Evolutionary conservation across 2,113 vertebrate genomes (phyloP), one percentile per base, ranked within the genome.

Genomic region (Manacus vitellinus): DNA sequence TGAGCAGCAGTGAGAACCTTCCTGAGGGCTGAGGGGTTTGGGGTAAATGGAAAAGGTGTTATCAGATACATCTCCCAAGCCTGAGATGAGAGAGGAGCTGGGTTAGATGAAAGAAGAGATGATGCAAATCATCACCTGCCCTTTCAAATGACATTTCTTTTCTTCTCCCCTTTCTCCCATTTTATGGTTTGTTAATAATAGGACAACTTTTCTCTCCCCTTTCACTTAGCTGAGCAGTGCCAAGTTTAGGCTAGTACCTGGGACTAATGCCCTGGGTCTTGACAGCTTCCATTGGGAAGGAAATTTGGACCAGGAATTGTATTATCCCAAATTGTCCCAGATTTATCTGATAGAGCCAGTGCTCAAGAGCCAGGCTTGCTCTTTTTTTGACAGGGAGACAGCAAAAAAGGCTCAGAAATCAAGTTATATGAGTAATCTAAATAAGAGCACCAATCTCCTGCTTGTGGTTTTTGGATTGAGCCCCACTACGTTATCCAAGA

Each of bases 381-480:
- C 35, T 76, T 89, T 81, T 68, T 63, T 84, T 93, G 85, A 88
- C 72, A 86, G 35, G 6, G 22, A 93, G 30, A 51, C 47, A 94
- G 72, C 17, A 51, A 86, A 95, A 95, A 70, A 1, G 13, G 44
- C 85, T 87, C 5, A 4, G 43, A 89, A 71, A 75, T 81, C 20
- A 62, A 81, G 33, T 94, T 95, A 18, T 22, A 44, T 68, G 76
- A 85, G 61, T 77, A 91, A 90, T 93, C 63, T 79, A 90, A 95
- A 83, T 89, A 74, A 94, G 78, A 91, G 47, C 49, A 93, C 68
- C 87, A 75, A 56, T 77, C 80, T 88, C 79, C 91, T 63, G 37
- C 68, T 79, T 86, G 73, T 87, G 85, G 88, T 76, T 54, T 78
- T 95, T 95, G 94, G 88, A 92, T n/a, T 10, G 4, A 91, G 76